Evolutionary conservation across 2,113 vertebrate species (phyloP), one percentile per base, ranked within the genome.

Genomic region (Mirza zaza): DNA sequence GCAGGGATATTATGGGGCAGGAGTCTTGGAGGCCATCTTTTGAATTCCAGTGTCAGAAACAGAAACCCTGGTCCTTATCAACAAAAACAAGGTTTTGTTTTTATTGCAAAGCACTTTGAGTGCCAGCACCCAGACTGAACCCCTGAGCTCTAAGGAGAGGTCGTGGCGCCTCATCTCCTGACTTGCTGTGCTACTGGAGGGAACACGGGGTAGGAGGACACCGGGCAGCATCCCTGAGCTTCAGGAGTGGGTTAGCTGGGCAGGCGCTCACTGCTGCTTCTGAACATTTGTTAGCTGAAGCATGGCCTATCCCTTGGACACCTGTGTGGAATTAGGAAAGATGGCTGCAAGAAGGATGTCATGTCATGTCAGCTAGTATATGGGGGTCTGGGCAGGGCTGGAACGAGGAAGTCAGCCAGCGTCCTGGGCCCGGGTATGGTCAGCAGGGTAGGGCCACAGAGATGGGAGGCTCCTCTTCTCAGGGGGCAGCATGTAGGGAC

Each of bases 401-500:
- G 13, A 39, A 5, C n/a, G 39, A 25, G 61, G 63, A 55, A 73
- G 15, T 32, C 4, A 15, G 45, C 20, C 3, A 27, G 50, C 71
- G 32, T 34, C n/a, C 65, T 80, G 5, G 23, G 29, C 2, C 2
- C 15, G 13, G 59, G 39, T 17, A 12, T 14, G 36, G 32, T n/a
- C 21, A 55, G 15, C 57, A 45, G 15, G 15, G 45, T 32, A 63
- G 36, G 61, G 36, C 48, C 36, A 55, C 29, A 5, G 1, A 70
- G 75, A 82, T 18, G 15, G 63, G n/a, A 59, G 18, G 32, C 82
- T 42, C 59, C 13, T 4, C 59, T 77, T 50, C 42, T 36, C 61
- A 15, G 17, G 15, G 29, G 21, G 29, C 27, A 8, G 12, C 29
- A 12, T 3, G 0, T n/a, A 1, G 4, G 21, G 21, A 70, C 18